Base-by-base conservation (phyloP, 2,888 invertebrate genomes). In the Theretra japonica region DNA sequence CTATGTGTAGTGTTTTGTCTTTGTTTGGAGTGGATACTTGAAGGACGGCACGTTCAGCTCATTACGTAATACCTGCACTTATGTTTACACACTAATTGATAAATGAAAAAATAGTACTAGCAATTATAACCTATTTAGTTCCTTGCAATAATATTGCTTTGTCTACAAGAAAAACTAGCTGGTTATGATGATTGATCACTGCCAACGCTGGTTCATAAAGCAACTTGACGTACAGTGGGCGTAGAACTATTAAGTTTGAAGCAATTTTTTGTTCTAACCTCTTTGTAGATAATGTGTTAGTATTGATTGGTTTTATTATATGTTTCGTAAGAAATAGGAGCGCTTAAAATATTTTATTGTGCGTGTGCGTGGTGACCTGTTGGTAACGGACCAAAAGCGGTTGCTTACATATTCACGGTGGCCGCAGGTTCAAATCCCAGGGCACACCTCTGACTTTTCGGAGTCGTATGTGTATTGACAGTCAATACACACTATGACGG, bases 1-100 rank as follows among this genome's bases (percentile, higher is more conserved):
- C 53, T 69, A 56, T 69, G 53, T 28, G 56, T 21, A n/a, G 53
- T 48, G 25, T 53, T 69, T 53, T n/a, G 69, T 69, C 69, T 23
- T 48, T 48, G 17, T 65, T 48, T 15, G 23, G 23, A 23, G 23
- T 23, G 23, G 65, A 48, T 48, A 48, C 17, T 65, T 41, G 30
- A 41, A 41, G 41, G 19, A n/a, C 30, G 60, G 5, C 23, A 21
- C 21, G 65, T 65, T 65, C 62, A 23, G 15, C 33, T 60, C 3
- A n/a, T 33, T 33, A 65, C n/a, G 53, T 65, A n/a, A n/a, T n/a
- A n/a, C n/a, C n/a, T n/a, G 23, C 25, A 48, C 23, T n/a, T 23
- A 48, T 4, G 23, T 33, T 33, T 23, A 62, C 21, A 62, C 11
- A 21, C 41, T 15, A 21, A n/a, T n/a, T 11, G 11, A 21, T 58